Conservation (phyloP, 30 jellyfish, hydroid and myxozoan genomes). For the Hydractinia symbiolongicarpus region DNA sequence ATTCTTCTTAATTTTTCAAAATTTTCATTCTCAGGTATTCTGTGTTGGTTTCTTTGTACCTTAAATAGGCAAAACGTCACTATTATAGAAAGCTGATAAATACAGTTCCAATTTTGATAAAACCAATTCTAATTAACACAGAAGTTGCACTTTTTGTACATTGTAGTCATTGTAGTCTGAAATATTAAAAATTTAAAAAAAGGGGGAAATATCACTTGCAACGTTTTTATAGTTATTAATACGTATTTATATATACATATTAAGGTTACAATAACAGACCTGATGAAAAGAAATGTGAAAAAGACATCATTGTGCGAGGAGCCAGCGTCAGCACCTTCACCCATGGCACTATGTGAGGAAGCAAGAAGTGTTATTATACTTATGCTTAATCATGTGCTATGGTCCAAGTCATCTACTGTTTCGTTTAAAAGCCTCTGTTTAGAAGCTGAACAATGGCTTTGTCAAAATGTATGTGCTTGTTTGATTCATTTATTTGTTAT, state of each 20-base stretch:
- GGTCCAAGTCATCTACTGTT: not conserved
- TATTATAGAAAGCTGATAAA: too few relatives aligned
- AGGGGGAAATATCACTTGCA: too few relatives aligned
- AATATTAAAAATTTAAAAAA: too few relatives aligned
- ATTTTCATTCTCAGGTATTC: too few relatives aligned
- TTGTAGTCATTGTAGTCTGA: too few relatives aligned
- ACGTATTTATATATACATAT: not conserved
- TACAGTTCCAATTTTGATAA: too few relatives aligned
- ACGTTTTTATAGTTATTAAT: too few relatives aligned
- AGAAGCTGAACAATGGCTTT: not conserved
- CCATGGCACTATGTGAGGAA: slow-evolving; percentile 59
- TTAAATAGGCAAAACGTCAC: too few relatives aligned
- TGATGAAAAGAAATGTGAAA: slow-evolving; percentile 25
- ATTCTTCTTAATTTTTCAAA: too few relatives aligned
- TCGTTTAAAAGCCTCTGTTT: not conserved
- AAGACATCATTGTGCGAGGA: slow-evolving; percentile 26
- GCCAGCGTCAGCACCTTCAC: slow-evolving; percentile 61
- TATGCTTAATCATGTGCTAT: not conserved
- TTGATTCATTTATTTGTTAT: not conserved
- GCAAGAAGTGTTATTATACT: slow-evolving; percentile 6
- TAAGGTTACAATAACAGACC: slow-evolving; percentile 50
- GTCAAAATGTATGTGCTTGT: slow-evolving; percentile 4
- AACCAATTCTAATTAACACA: too few relatives aligned
- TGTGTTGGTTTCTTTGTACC: too few relatives aligned
- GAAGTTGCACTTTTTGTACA: too few relatives aligned